Percentiles rank a stretch among this genome's conserved stretches.
Evolutionary conservation across 1,140 invertebrate genomes (phyloP).

Genomic region (Littorina saxatilis): DNA sequence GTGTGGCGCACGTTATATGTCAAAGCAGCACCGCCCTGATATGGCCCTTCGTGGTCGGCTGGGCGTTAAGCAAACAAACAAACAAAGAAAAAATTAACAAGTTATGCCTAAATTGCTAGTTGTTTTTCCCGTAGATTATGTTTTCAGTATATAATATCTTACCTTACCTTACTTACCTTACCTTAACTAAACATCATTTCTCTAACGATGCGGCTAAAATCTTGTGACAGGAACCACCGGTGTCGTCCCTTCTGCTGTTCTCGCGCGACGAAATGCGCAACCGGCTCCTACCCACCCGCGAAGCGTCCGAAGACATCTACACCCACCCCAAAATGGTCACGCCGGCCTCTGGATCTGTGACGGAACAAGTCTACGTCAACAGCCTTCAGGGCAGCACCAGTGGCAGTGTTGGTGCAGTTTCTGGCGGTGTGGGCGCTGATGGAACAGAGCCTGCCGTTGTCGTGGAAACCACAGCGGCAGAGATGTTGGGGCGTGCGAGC

Average conservation of each 20-base stretch:
- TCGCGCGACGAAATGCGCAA: slow-evolving; percentile 52
- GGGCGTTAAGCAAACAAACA: too few species aligned
- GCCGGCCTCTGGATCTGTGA: background rate
- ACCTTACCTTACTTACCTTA: too few species aligned
- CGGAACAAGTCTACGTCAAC: background rate
- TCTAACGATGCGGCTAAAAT: too few species aligned
- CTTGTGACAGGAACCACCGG: slow-evolving; percentile 59
- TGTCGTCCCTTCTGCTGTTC: slow-evolving; percentile 60
- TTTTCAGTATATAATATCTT: too few species aligned
- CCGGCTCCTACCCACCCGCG: slow-evolving; percentile 14
- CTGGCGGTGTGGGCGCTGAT: background rate
- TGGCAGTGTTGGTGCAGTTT: background rate
- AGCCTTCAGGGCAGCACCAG: background rate
- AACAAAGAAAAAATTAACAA: too few species aligned
- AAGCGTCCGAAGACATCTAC: slow-evolving; percentile 31
- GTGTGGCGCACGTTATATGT: too few species aligned
- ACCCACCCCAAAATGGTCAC: slow-evolving; percentile 33
- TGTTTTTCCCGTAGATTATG: too few species aligned
- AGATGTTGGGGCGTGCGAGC: slow-evolving; percentile 47
- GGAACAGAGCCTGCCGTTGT: too few species aligned
- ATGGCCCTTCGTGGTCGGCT: too few species aligned
- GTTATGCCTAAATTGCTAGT: too few species aligned
- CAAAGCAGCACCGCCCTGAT: too few species aligned
- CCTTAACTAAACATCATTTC: too few species aligned
- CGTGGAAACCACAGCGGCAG: slow-evolving; percentile 6